Evolutionary conservation across 2,888 invertebrate species (phyloP), one percentile per base, ranked within the genome.

Genomic region (Meteorus colon): DNA sequence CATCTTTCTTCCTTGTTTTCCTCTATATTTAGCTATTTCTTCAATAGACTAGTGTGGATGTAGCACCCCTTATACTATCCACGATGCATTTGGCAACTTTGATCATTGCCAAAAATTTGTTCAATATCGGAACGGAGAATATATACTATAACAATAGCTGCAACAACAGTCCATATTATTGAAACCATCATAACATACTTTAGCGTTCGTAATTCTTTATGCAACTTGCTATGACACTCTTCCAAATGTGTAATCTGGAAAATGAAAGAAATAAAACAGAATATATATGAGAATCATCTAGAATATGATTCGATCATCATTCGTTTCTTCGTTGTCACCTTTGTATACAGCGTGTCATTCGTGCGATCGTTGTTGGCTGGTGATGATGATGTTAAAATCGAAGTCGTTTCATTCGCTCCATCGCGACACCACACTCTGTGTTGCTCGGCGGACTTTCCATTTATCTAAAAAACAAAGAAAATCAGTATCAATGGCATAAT

Each of bases 351-450:
- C 60, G 82, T 81, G 31, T 86, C 87, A 2, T 86, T 81, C 19
- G 84, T 85, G 69, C 85, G 84, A 74, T 88, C 88, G 65, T 74
- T 82, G 12, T 84, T 55, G 24, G 6, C 82, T 67, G 82, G 78
- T 10, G 83, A 74, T 19, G 78, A 72, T 45, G 81, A 81, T 3
- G 83, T 83, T 19, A 85, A 75, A 45, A 81, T 77, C 16, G 85
- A 83, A 5, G 83, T 80, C n/a, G 82, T 87, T 80, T 86, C 85
- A 71, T 51, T 81, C 24, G 78, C 81, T 41, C 86, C 87, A 73
- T 93, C 92, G 6, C 92, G 91, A 83, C 96, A 96, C 82, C 93
- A 92, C 0, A 96, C 88, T 73, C 94, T 92, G 87, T 95, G 94
- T 82, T 95, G 94, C 76, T 95, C 94, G 0, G 95, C 91, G 82